phyloP scores from a whole-genome alignment of 2,888 invertebrate species.

The Abrostola tripartita region DNA sequence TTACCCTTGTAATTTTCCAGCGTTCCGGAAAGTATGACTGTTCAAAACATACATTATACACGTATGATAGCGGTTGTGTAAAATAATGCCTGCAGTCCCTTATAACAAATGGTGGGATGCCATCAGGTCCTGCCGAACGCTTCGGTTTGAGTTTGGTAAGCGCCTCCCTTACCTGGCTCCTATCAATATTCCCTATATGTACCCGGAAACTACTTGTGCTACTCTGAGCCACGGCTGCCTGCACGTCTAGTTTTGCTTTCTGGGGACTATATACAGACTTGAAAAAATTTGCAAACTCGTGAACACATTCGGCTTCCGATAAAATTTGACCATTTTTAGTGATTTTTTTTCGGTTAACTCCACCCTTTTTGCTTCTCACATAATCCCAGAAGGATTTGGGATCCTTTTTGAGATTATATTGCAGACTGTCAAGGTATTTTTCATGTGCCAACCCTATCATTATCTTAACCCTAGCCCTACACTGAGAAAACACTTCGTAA shows the following conservation, averaged over 20 bases:
- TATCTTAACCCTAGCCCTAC: conserved; percentile 1
- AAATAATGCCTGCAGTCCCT: neutral
- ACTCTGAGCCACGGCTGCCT: neutral
- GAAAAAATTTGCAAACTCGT: conserved; percentile 2
- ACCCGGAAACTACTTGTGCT: neutral
- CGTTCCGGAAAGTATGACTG: conserved; percentile 3
- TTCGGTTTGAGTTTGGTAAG: neutral
- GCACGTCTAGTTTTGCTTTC: neutral
- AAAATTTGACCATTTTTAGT: neutral
- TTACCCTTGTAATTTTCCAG: conserved; percentile 5
- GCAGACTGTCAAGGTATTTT: neutral
- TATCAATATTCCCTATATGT: neutral
- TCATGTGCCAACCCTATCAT: neutral
- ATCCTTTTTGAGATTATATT: conserved; percentile 1
- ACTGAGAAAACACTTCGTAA: conserved; percentile 8
- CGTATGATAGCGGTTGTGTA: neutral
- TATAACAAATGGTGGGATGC: neutral
- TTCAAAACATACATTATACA: neutral
- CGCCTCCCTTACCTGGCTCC: neutral
- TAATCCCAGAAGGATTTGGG: conserved; percentile 7
- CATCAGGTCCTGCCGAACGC: neutral
- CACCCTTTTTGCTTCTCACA: conserved; percentile 2
- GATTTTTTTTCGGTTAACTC: neutral
- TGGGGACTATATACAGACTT: neutral
- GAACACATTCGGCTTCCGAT: neutral